Base-by-base conservation (phyloP, 2,113 vertebrate species). In the Taurulus bubalis region DNA sequence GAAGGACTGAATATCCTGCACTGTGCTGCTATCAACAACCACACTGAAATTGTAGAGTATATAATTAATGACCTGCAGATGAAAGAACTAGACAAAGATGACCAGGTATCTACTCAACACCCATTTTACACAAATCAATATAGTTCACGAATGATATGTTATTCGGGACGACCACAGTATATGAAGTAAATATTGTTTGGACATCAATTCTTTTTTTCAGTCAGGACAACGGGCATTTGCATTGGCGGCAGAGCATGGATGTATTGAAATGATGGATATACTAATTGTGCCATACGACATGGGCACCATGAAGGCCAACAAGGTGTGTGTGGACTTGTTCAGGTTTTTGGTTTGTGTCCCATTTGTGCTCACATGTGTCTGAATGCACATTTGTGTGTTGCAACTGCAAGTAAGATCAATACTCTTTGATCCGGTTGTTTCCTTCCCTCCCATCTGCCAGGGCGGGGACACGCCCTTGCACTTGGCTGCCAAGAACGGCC, bases 21-120 rank as follows among this genome's bases (percentile, higher is more conserved):
- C 83, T 98, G 97, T 14, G 96, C 96, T 65, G 96, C 97, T 71
- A 94, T 96, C 89, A 97, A 96, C 85, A 96, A 97, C 92, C 96
- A 94, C 22, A 89, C 95, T 38, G 93, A 87, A 55, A 95, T 98
- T 8, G 38, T 96, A n/a, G 93, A 96, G 40, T 97, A 97, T 93
- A 95, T 99, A 47, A 80, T 98, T 18, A 93, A 95, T 80, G 96
- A 98, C 84, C 93, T 98, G 68, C 96, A 97, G 76, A 95, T 98
- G 94, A 93, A 84, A 77, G 96, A 97, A 77, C 88, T 98, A 71
- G 95, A 96, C 90, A 96, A 95, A 83, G 91, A 94, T 3, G 96
- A 98, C 86, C 66, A 88, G 94, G 97, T 96, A 92, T 30, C 2
- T 49, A 58, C 28, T 20, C 40, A 0, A 62, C 14, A 34, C 0